Conservation (phyloP, 2,113 vertebrate species). For the Marmota flaviventris region DNA sequence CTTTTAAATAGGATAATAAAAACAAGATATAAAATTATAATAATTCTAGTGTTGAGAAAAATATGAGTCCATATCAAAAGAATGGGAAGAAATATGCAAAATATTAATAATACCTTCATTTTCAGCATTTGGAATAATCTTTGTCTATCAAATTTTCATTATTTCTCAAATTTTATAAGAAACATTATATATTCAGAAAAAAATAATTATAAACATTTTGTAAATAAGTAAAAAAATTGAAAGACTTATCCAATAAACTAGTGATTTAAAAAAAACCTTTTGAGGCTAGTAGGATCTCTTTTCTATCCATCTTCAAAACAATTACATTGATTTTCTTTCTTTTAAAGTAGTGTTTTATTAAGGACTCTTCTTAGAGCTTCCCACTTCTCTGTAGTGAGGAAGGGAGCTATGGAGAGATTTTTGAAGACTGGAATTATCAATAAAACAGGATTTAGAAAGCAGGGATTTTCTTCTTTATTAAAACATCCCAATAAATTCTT, state of each 20-base stretch:
- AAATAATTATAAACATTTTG: conserved; percentile 21
- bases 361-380: not conserved
- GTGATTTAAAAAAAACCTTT: not conserved
- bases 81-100: not conserved
- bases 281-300: not conserved
- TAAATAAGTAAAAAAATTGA: conserved; percentile 19
- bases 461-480: conserved; percentile 24
- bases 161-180: conserved; percentile 18
- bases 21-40: not conserved
- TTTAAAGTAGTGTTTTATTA: conserved; percentile 14
- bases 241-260: not conserved
- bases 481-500: conserved; percentile 24
- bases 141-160: conserved; percentile 25
- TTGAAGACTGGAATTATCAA: not conserved
- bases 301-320: not conserved
- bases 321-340: conserved; percentile 45
- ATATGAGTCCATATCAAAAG: not conserved
- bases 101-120: not conserved
- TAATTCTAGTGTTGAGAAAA: not conserved
- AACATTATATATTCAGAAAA: not conserved
- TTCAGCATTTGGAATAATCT: not conserved
- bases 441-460: conserved; percentile 35
- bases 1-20: conserved; percentile 19
- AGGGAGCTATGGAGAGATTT: conserved; percentile 28
- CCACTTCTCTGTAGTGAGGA: not conserved